Evolutionary conservation across 1,140 invertebrate genomes (phyloP), one percentile per base, ranked within the genome.

Genomic region (Cyphomyrmex costatus): DNA sequence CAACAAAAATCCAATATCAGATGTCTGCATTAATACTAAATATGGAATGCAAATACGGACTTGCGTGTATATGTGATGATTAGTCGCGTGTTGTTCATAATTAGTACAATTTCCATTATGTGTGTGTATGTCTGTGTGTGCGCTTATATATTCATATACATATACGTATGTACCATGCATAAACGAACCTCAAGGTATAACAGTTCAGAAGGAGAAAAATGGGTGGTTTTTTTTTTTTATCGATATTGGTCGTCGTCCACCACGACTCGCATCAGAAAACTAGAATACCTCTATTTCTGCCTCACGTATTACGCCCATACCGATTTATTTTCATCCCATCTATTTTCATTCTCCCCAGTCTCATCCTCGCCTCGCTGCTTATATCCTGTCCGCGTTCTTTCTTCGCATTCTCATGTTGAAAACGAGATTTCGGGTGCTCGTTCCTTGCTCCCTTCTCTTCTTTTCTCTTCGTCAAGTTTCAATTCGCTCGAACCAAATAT

Each of bases 321-420:
- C 89, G 89, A 90, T 90, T 90, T 90, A 90, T 90, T 90, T 90
- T 88, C 78, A 90, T 90, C 86, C 83, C 74, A 65, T 88, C 89
- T 90, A 90, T 90, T 90, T 90, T 84, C 73, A 90, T 86, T 90
- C 89, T 83, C 71, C 24, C 53, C 76, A 61, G 14, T 16, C 49
- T 65, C 70, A 76, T 58, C 76, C 19, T 42, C 53, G 74, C 42
- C 58, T 56, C 24, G n/a, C n/a, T 61, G 21, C 53, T 70, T 42
- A 73, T 56, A 53, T 60, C 56, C 51, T 56, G 21, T 66, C 27
- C 19, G 60, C 68, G 65, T 65, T 58, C 63, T 77, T 53, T 51
- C 86, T 85, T 66, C 27, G 60, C 68, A 86, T 84, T 90, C 73
- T 89, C 78, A 77, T 85, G 68, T 87, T 46, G 63, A 73, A 86